phyloP scores from a whole-genome alignment of 2,888 invertebrate genomes.

The Xestia xanthographa region DNA sequence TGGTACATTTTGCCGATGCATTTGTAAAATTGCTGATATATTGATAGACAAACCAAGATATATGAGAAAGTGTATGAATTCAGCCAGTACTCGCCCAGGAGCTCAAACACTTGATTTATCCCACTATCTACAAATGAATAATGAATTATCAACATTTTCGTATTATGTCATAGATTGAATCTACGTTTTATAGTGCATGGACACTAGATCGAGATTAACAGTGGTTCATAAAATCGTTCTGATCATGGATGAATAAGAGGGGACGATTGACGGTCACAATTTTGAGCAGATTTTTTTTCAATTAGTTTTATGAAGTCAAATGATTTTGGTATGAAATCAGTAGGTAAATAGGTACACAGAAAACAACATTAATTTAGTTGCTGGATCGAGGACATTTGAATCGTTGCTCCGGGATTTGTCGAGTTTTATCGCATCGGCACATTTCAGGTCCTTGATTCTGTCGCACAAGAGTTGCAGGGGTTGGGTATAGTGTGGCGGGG shows the following conservation, averaged over 20 bases:
- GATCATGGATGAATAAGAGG: conserved; percentile 19
- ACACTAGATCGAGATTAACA: conserved; percentile 67
- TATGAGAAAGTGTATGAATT: not conserved
- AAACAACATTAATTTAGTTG: not conserved
- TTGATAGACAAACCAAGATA: not conserved
- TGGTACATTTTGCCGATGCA: not conserved
- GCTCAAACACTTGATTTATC: conserved; percentile 22
- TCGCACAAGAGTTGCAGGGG: not conserved
- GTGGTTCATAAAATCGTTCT: conserved; percentile 48
- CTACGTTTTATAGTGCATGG: conserved; percentile 67
- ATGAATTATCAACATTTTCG: conserved; percentile 35
- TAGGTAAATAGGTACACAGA: not conserved
- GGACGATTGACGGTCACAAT: not conserved
- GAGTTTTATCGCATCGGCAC: not conserved
- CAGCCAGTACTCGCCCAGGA: conserved; percentile 11
- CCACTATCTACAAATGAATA: conserved; percentile 27
- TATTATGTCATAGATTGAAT: conserved; percentile 51
- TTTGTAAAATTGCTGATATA: not conserved
- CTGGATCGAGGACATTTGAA: not conserved
- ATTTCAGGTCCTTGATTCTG: not conserved
- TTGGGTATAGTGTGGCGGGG: not conserved
- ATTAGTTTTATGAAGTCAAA: conserved; percentile 1
- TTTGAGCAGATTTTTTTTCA: not conserved
- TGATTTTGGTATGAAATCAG: not conserved
- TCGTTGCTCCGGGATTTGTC: not conserved